These are phyloP conservation scores for Macrochelys suwanniensis DNA, from an alignment of 2,797 vertebrate species.

Conservation along the genomic window DNA sequence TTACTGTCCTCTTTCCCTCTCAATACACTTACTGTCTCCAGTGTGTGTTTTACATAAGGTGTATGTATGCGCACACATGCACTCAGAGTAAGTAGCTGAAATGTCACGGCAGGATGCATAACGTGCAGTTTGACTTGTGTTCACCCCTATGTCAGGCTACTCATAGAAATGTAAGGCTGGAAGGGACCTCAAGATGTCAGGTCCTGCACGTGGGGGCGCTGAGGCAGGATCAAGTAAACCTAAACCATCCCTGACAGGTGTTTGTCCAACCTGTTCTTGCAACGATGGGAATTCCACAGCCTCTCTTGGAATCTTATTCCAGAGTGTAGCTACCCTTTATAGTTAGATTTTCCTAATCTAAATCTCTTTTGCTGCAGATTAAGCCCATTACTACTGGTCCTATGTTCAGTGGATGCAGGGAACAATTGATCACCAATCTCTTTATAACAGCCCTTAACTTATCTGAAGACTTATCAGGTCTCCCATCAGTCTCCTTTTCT, in stretches of 20 bases:
- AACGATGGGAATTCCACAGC: not conserved
- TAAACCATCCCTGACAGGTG: not conserved
- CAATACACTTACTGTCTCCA: conserved; percentile 24
- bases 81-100: conserved; percentile 35
- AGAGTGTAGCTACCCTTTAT: not conserved
- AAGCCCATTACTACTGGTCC: not conserved
- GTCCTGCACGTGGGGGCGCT: not conserved
- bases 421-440: not conserved
- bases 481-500: not conserved
- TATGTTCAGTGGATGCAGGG: not conserved
- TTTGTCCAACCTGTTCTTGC: not conserved
- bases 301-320: not conserved
- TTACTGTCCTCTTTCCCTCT: not conserved
- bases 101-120: conserved; percentile 31
- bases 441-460: not conserved
- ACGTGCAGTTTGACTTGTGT: conserved; percentile 41
- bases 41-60: conserved; percentile 36
- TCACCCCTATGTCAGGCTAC: not conserved
- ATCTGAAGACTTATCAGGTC: not conserved
- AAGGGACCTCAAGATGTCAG: not conserved
- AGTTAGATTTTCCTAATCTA: not conserved
- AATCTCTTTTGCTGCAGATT: not conserved
- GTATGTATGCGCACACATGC: not conserved
- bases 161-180: not conserved
- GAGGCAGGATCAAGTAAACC: not conserved